Evolutionary conservation across 2,113 vertebrate species (phyloP), one percentile per base, ranked within the genome.

Genomic region (Phyllopteryx taeniolatus): DNA sequence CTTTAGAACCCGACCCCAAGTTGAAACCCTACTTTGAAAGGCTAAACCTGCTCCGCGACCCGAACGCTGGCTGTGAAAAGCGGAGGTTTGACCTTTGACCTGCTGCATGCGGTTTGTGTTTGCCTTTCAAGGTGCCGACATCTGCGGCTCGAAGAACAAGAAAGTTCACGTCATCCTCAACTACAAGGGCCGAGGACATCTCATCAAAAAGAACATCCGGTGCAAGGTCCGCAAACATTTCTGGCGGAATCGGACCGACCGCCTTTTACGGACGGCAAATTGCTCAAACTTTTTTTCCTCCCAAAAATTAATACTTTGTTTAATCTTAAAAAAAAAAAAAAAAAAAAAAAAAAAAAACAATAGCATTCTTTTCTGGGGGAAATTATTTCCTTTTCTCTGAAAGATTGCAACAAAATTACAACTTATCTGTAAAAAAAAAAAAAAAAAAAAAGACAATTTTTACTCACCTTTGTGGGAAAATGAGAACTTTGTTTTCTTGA

Each of bases 101-200:
- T 2, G 35, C 27, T 1, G 27, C 27, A 27, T 27, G 27, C 27
- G 27, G 27, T 27, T 65, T 22, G n/a, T 65, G 10, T n/a, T 44
- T 44, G n/a, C 20, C 19, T 66, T 14, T 46, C 6, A n/a, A 96
- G 95, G 95, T 27, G 94, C 95, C 8, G 95, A 96, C 80, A 96
- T 96, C 67, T 96, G 95, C 83, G 94, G 95, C 76, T 94, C 93
- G 77, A 93, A 93, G 78, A 92, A 93, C 51, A 95, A 93, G 87
- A 95, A 94, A 82, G 93, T 96, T 66, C 95, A 96, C 0, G 93
- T 96, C 43, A 96, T 96, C 78, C 90, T 96, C 76, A 92, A 93
- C 79, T 93, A 95, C 89, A 96, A 95, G 89, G 92, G 93, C 72
- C 91, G 94, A 80, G 93, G 93, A 76, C 89, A 94, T 35, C 90